Evolutionary conservation across 2,888 invertebrate species (phyloP), one percentile per base, ranked within the genome.

Genomic region (Alitta virens): DNA sequence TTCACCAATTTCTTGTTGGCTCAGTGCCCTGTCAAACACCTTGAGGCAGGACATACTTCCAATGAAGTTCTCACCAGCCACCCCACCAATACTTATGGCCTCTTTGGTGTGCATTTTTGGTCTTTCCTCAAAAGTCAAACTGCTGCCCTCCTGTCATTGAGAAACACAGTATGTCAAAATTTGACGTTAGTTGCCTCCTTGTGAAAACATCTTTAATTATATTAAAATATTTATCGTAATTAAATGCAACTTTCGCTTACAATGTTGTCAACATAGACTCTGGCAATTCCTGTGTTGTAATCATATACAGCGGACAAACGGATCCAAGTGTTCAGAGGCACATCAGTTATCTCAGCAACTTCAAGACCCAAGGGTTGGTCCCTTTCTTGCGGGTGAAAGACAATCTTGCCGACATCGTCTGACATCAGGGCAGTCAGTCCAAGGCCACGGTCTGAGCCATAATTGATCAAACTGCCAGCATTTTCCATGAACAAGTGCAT

Each of bases 1-100:
- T 3, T 23, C 33, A 5, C 12, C 55, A 18, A 65, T 26, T 40
- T 62, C 54, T 1, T 57, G 21, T 12, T 9, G 23, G 9, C 49
- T 24, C 25, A 65, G 56, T 12, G 51, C 46, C 12, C 53, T 42
- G n/a, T 52, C 46, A 40, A 43, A 65, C 16, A 65, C 50, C 21
- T 58, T 54, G n/a, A 65, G 55, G 26, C 65, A 65, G n/a, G 62
- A 33, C 16, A 65, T 21, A 12, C 26, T 16, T 16, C 65, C 65
- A 24, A n/a, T 38, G 38, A 60, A 63, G 56, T 54, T 42, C 9
- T 50, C 42, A 2, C 62, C 62, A 2, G 9, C 42, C 46, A 54
- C 53, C 16, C 59, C 46, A 12, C 63, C 63, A 14, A 62, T 33
- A 7, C 58, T 33, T n/a, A 63, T 46, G 38, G 14, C 16, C 18